A percentile compares a stretch with the other conserved stretches of the same genome.
Conservation (phyloP, 2,113 vertebrate genomes). For the Lagopus leucura region DNA sequence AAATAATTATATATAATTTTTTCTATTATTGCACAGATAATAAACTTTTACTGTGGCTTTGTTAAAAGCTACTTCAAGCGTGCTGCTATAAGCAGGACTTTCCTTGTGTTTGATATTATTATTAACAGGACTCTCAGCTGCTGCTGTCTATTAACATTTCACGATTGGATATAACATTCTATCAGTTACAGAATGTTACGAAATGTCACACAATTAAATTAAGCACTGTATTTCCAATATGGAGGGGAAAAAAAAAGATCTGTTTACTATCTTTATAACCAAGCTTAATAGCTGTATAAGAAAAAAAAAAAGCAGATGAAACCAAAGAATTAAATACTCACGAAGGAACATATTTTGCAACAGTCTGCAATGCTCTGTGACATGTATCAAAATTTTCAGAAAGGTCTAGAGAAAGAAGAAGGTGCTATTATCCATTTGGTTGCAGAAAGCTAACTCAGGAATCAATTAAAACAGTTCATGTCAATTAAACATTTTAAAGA, state of each 20-base stretch:
- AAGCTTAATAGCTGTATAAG: background rate
- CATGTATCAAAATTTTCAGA: slow-evolving; percentile 87
- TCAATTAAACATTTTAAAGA: background rate
- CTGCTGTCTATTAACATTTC: background rate
- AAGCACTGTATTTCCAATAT: background rate
- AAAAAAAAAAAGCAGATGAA: background rate
- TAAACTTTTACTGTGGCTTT: background rate
- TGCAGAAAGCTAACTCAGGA: background rate
- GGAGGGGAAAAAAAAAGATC: background rate
- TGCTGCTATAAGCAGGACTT: background rate
- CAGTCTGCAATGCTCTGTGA: slow-evolving; percentile 92
- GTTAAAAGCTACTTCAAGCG: background rate
- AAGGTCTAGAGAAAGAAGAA: slow-evolving; percentile 78
- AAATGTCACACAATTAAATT: background rate
- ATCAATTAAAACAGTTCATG: background rate
- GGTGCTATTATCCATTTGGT: background rate
- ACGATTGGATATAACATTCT: background rate
- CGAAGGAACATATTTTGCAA: slow-evolving; percentile 94
- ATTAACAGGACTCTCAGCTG: background rate
- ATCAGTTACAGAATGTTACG: background rate
- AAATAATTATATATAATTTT: background rate
- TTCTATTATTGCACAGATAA: background rate
- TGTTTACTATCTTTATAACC: background rate
- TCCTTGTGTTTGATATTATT: background rate
- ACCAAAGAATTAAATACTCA: slow-evolving; percentile 76